phyloP scores from a whole-genome alignment of 2,888 invertebrate species.

The Drosophila mimica region DNA sequence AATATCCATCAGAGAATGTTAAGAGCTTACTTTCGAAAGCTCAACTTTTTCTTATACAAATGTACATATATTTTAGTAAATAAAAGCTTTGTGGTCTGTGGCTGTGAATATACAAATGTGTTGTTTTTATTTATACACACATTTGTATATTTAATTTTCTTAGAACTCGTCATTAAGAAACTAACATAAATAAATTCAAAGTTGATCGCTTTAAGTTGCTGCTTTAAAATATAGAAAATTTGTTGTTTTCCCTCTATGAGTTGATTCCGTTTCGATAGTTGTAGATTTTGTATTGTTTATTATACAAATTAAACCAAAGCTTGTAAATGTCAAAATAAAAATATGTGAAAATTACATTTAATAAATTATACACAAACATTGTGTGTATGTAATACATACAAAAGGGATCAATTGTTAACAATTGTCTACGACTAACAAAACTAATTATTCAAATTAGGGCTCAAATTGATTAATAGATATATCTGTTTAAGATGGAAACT shows the following conservation, averaged over 20 bases:
- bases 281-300: constrained; percentile 58
- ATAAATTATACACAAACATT: constrained; percentile 24
- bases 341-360: constrained; percentile 48
- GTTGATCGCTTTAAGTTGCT: not conserved
- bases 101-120: not conserved
- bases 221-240: not conserved
- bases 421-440: constrained; percentile 52
- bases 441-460: constrained; percentile 37
- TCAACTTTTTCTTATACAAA: not conserved
- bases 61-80: not conserved
- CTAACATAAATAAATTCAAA: not conserved
- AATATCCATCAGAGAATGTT: not conserved
- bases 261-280: constrained; percentile 29
- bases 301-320: constrained; percentile 58
- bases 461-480: constrained; percentile 31
- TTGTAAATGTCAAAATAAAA: constrained; percentile 45
- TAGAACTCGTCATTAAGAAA: not conserved
- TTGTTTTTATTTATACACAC: not conserved
- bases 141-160: not conserved
- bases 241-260: constrained; percentile 1
- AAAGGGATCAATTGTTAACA: constrained; percentile 50
- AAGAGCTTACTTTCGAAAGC: not conserved
- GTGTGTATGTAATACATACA: constrained; percentile 25
- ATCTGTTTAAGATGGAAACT: constrained; percentile 16
- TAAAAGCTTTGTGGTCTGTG: constrained; percentile 9